phyloP scores from a whole-genome alignment of 1,140 invertebrate species.

The Lithobius niger region DNA sequence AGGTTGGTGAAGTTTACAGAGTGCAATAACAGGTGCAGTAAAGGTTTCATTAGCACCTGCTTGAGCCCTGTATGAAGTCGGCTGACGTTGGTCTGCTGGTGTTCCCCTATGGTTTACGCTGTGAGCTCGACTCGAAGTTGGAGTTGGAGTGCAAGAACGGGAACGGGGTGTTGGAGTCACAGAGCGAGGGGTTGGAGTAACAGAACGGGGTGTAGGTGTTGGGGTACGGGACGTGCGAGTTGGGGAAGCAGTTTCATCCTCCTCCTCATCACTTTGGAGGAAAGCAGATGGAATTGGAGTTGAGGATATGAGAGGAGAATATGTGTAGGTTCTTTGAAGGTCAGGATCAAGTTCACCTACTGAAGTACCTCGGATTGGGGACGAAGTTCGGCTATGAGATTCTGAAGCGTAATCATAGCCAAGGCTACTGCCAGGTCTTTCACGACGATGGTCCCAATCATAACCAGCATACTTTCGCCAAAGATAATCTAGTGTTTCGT shows the following conservation, averaged over 20 bases:
- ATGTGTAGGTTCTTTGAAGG: constrained; percentile 1
- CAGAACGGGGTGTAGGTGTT: neutral
- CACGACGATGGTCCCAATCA: neutral
- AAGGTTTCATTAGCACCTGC: too few relatives aligned
- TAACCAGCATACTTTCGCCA: neutral
- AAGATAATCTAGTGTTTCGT: neutral
- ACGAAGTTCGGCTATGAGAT: neutral
- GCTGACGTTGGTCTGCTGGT: too few relatives aligned
- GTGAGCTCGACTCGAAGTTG: too few relatives aligned
- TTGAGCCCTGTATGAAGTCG: too few relatives aligned
- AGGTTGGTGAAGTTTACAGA: too few relatives aligned
- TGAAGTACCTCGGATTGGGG: neutral
- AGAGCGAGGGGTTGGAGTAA: neutral
- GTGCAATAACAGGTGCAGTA: too few relatives aligned
- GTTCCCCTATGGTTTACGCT: too few relatives aligned
- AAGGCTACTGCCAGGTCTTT: neutral
- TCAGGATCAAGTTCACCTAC: too few relatives aligned
- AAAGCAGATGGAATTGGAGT: constrained; percentile 1
- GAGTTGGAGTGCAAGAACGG: too few relatives aligned
- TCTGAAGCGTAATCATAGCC: neutral
- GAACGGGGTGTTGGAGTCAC: too few relatives aligned
- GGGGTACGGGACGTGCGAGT: neutral
- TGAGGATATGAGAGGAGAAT: constrained; percentile 7
- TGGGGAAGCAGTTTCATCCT: neutral
- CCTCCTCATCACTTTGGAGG: neutral